These are phyloP conservation scores for Channa argus DNA, from an alignment of 2,113 vertebrate species.

Conservation along the genomic window DNA sequence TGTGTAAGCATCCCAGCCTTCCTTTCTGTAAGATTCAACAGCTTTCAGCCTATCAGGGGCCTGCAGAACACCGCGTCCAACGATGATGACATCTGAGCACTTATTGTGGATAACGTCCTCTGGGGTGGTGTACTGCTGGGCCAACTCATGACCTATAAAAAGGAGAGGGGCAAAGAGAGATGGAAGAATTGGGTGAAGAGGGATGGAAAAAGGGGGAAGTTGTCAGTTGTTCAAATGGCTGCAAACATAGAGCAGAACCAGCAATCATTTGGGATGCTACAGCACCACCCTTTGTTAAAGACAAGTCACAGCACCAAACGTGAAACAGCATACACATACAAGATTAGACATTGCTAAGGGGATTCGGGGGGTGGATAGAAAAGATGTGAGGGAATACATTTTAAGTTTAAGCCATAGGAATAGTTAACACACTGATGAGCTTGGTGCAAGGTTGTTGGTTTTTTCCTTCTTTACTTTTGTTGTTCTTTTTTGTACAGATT, in stretches of 20 bases:
- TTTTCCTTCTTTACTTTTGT: no score
- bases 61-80: constrained; percentile 91
- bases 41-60: constrained; percentile 81
- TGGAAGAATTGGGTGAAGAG: not conserved
- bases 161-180: not conserved
- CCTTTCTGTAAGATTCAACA: constrained; percentile 89
- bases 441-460: no score
- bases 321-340: no score
- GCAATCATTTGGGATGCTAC: not conserved
- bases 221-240: no score
- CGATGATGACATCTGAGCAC: constrained; percentile 94
- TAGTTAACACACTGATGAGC: no score
- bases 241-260: no score
- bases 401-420: no score
- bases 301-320: not conserved
- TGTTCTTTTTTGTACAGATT: no score
- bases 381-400: no score
- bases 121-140: constrained; percentile 92
- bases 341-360: no score
- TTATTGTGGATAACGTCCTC: constrained; percentile 87
- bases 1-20: constrained; percentile 91
- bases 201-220: not conserved
- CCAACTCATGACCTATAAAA: constrained; percentile 88
- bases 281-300: constrained; percentile 64
- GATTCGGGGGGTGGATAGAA: no score